phyloP scores from a whole-genome alignment of 2,797 vertebrate genomes.

The Cottoperca gobio region DNA sequence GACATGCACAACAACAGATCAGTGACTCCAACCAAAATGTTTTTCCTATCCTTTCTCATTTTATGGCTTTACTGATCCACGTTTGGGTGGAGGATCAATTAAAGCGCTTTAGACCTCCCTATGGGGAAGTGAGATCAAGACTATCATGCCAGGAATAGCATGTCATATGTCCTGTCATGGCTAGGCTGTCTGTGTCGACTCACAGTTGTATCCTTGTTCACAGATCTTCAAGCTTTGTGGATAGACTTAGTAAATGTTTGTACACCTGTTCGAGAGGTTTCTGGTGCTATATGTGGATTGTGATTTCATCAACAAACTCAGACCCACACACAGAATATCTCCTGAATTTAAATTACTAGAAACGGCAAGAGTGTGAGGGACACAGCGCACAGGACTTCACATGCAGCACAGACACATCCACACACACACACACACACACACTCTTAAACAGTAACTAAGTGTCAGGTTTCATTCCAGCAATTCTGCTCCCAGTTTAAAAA shows the following conservation, averaged over 20 bases:
- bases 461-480: constrained; percentile 77
- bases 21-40: background rate
- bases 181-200: constrained; percentile 10
- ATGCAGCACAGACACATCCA: constrained; percentile 26
- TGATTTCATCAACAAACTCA: background rate
- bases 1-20: background rate
- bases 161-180: constrained; percentile 1
- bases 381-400: constrained; percentile 14
- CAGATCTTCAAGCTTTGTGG: constrained; percentile 13
- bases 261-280: constrained; percentile 42
- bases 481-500: constrained; percentile 74
- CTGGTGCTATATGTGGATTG: background rate
- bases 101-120: background rate
- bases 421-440: constrained; percentile 19
- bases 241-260: constrained; percentile 27
- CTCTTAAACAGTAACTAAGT: constrained; percentile 67
- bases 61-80: background rate
- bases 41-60: background rate
- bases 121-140: constrained; percentile 20
- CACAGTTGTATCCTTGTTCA: constrained; percentile 25
- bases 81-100: background rate
- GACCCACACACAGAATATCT: background rate
- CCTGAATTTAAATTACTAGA: background rate
- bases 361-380: background rate
- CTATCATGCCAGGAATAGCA: constrained; percentile 26